These are phyloP conservation scores for Drosophila algonquin DNA, from an alignment of 2,888 invertebrate species.

Conservation along the genomic window DNA sequence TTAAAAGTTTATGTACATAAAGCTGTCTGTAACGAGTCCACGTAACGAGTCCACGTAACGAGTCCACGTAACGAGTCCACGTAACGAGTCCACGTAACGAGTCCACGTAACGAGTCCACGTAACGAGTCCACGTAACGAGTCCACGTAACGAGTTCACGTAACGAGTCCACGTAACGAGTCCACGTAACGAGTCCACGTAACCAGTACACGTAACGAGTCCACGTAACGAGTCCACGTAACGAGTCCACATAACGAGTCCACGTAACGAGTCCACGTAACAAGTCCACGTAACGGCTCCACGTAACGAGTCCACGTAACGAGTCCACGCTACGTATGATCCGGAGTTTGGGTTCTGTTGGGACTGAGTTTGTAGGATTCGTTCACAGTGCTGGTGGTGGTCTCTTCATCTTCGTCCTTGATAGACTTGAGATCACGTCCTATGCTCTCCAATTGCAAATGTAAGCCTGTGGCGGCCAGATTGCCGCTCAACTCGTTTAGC, in stretches of 20 bases:
- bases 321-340: conserved; percentile 18
- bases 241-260: not conserved
- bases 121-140: not conserved
- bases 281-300: no score
- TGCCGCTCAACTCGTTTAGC: conserved; percentile 47
- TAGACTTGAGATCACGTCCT: conserved; percentile 82
- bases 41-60: conserved; percentile 1
- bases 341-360: conserved; percentile 19
- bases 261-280: conserved; percentile 1
- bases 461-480: conserved; percentile 31
- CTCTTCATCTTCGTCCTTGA: conserved; percentile 69
- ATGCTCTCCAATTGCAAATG: conserved; percentile 71
- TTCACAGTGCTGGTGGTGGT: conserved; percentile 25
- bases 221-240: conserved; percentile 1
- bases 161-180: conserved; percentile 1
- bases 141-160: no score
- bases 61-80: not conserved
- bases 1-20: conserved; percentile 62
- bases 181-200: not conserved
- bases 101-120: not conserved
- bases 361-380: conserved; percentile 25
- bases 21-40: conserved; percentile 46
- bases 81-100: conserved; percentile 1
- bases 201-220: no score
- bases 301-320: conserved; percentile 1